Base-by-base conservation (phyloP, 2,888 invertebrate species). In the Microctonus hyperodae region DNA sequence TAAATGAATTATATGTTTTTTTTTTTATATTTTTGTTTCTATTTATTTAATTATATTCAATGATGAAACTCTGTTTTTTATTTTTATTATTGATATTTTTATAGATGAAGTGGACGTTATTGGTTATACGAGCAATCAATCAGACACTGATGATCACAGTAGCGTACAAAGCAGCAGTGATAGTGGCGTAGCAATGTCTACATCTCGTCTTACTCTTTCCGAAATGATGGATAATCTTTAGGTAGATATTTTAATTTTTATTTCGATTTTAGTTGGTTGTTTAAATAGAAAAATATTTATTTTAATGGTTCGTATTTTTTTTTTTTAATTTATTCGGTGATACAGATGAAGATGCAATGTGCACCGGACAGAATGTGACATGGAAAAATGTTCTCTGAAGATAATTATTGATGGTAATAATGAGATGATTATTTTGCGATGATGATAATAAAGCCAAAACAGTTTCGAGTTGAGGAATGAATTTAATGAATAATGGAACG, bases 41-140 rank as follows among this genome's bases (percentile, higher is more conserved):
- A 53, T 11, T 61, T 59, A 37, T 44, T 51, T 62, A n/a, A 9
- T 48, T 48, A 6, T 22, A 50, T 55, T 48, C 37, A n/a, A 31
- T 28, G 31, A 13, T 28, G 16, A n/a, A 44, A 7, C 13, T 44
- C 25, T 50, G 16, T 51, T 20, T 20, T 44, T 51, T 44, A 28
- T 33, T 33, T 1, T 50, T 60, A 22, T 61, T 61, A 33, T 63
- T 57, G 9, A 55, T 70, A 50, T 57, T 69, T 22, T 75, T 89
- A 25, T 89, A 93, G 93, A 93, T 86, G 93, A 93, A 85, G 92
- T 93, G 79, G 94, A 94, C 85, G 92, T 94, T 81, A 91, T 92
- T 79, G 93, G 94, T 67, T 93, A 93, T 86, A 92, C 92, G 83
- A 92, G 92, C 83, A 92, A 91, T 87, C 92, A 92, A 85, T 93